Evolutionary conservation across 1,140 invertebrate genomes (phyloP).

Genomic region (Magallana gigas): DNA sequence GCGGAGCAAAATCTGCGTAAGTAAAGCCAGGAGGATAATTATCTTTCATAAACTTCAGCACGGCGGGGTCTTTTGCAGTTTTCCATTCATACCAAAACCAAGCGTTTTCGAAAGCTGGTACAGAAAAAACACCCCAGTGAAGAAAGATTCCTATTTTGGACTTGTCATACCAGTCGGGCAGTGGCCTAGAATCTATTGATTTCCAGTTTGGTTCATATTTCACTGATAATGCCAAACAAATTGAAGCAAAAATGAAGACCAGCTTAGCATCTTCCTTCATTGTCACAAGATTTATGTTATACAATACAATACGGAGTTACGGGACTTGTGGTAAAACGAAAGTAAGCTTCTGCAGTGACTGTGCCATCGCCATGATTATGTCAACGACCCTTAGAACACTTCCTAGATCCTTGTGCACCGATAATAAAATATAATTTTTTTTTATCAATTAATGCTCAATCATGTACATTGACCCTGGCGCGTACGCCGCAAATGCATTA

Average conservation of each 20-base stretch:
- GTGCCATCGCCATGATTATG: too few species aligned
- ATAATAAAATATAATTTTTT: too few species aligned
- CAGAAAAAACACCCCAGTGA: conserved; percentile 80
- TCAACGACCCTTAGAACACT: too few species aligned
- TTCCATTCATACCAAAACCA: conserved; percentile 78
- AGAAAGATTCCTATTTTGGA: conserved; percentile 80
- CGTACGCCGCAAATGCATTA: too few species aligned
- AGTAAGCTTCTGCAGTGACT: too few species aligned
- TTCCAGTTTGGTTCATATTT: conserved; percentile 30
- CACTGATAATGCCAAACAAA: not conserved
- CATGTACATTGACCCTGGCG: too few species aligned
- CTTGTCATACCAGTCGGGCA: conserved; percentile 79
- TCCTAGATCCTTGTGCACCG: too few species aligned
- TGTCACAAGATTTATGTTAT: too few species aligned
- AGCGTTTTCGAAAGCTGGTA: conserved; percentile 66
- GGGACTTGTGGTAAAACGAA: too few species aligned
- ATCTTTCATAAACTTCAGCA: conserved; percentile 70
- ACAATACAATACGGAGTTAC: too few species aligned
- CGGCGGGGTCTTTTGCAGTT: not conserved
- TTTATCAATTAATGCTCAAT: too few species aligned
- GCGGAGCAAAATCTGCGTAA: conserved; percentile 75
- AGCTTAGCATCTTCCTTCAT: too few species aligned
- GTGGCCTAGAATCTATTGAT: conserved; percentile 63
- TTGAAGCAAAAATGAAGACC: not conserved
- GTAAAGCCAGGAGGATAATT: conserved; percentile 75